Evolutionary conservation across 2,888 invertebrate species (phyloP), one percentile per base, ranked within the genome.

Genomic region (Chymomyza caudatula): DNA sequence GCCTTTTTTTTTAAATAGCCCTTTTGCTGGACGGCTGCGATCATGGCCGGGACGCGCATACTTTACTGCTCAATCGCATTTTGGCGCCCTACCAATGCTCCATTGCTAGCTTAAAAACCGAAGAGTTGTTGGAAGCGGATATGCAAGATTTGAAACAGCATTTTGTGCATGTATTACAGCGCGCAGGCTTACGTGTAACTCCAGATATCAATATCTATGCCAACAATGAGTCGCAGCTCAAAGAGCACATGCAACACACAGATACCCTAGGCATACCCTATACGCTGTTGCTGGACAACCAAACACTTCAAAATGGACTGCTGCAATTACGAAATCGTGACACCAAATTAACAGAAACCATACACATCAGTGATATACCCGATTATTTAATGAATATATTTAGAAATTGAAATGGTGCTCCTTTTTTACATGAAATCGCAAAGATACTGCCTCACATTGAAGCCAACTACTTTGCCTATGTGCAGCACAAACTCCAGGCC

Each of bases 401-500:
- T 72, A 70, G 63, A 56, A 67, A 66, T 19, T 70, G 17, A 73
- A n/a, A 65, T 22, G 25, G 76, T 91, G 89, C 42, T 2, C 19
- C 29, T 37, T 42, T 74, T 60, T 79, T 90, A 92, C 88, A 92
- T 92, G 78, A 94, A 94, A 91, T 95, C 95, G 85, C 93, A 94
- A 69, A 96, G 92, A 91, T 96, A 96, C 85, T 95, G 95, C 63
- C 93, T 92, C 58, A 96, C 92, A 89, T 94, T 94, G 84, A 96
- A 95, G 4, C 94, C 94, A 20, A 96, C 94, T 57, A 94, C 94
- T 85, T 94, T 95, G 1, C 96, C 93, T 49, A 98, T 93, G 3
- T 94, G 93, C 17, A 93, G 91, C 60, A 97, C 94, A 84, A 96
- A 96, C 78, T 97, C 96, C 47, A 95, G 93, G 15, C 94, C 94